Evolutionary conservation across 2,888 invertebrate species (phyloP).

Genomic region (Eumerus sabulonum): DNA sequence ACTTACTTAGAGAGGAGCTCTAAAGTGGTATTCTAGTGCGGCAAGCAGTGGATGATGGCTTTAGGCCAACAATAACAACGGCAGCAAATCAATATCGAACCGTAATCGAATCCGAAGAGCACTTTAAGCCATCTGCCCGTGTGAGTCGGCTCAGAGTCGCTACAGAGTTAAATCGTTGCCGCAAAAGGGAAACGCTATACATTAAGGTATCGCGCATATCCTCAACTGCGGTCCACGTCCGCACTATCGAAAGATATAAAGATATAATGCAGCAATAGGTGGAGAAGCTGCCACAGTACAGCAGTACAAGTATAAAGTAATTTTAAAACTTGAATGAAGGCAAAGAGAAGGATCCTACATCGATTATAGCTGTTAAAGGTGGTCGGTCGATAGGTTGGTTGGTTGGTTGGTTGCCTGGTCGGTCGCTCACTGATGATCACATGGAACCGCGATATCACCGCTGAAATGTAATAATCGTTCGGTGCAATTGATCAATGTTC

Average conservation of each 20-base stretch:
- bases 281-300: no score
- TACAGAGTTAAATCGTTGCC: background rate
- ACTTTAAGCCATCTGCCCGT: conserved; percentile 35
- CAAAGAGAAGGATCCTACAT: conserved; percentile 28
- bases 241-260: conserved; percentile 9
- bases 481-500: conserved; percentile 45
- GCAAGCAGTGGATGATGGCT: conserved; percentile 5
- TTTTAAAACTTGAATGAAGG: conserved; percentile 18
- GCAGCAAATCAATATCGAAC: conserved; percentile 29
- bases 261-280: conserved; percentile 37
- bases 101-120: conserved; percentile 40
- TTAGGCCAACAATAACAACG: conserved; percentile 3
- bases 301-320: conserved; percentile 15
- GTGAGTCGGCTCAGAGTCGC: no score
- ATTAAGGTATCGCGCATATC: conserved; percentile 21
- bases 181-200: conserved; percentile 45
- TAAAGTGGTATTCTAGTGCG: conserved; percentile 1
- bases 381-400: conserved; percentile 28
- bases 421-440: conserved; percentile 33
- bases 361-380: conserved; percentile 45
- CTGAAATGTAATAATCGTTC: conserved; percentile 49
- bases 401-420: conserved; percentile 20
- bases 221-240: conserved; percentile 3
- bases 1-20: conserved; percentile 42
- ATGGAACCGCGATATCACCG: conserved; percentile 43